A percentile compares a stretch with the other conserved stretches of the same genome.
Evolutionary conservation across 2,113 vertebrate species (phyloP).

Genomic region (Thryonomys swinderianus): DNA sequence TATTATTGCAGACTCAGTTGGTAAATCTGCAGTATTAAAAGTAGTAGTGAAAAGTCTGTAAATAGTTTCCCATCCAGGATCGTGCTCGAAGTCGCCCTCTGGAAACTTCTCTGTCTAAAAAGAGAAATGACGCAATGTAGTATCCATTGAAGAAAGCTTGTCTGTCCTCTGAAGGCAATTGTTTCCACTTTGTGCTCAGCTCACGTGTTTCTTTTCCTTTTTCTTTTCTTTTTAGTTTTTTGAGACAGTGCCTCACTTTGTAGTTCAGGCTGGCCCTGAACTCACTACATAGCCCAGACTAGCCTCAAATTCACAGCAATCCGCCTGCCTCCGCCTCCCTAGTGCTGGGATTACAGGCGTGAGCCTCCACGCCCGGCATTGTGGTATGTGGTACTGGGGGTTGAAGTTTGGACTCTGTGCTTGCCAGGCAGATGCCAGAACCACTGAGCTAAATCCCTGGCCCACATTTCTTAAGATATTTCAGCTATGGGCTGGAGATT

Average conservation of each 20-base stretch:
- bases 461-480: too few species aligned
- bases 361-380: too few species aligned
- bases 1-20: constrained; percentile 90
- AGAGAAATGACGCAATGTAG: constrained; percentile 41
- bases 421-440: too few species aligned
- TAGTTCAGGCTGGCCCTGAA: neutral
- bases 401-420: too few species aligned
- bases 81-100: constrained; percentile 89
- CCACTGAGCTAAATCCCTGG: too few species aligned
- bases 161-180: neutral
- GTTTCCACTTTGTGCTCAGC: neutral
- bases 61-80: constrained; percentile 91
- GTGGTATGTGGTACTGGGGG: too few species aligned
- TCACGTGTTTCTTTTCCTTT: neutral
- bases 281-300: neutral
- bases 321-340: neutral
- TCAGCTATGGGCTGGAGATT: too few species aligned
- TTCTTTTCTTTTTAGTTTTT: neutral
- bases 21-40: constrained; percentile 89
- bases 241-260: neutral
- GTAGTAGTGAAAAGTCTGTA: constrained; percentile 90
- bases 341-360: neutral
- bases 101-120: constrained; percentile 89
- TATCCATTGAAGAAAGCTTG: constrained; percentile 22
- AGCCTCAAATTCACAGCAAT: neutral